phyloP scores from a whole-genome alignment of 2,888 invertebrate genomes.

The Corbicula japonica region DNA sequence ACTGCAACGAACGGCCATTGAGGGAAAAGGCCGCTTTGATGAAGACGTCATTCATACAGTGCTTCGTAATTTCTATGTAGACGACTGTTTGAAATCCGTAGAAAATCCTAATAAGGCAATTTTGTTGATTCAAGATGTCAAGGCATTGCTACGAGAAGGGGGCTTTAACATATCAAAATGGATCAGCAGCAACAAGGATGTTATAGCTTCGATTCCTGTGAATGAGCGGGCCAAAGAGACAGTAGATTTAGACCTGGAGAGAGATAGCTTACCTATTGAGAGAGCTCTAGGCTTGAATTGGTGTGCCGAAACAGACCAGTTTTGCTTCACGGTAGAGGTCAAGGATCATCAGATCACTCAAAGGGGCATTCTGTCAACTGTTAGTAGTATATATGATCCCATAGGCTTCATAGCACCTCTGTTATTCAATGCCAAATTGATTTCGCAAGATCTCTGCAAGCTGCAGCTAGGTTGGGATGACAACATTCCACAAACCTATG shows the following conservation, averaged over 20 bases:
- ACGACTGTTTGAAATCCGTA: too few relatives aligned
- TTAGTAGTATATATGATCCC: too few relatives aligned
- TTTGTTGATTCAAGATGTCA: neutral
- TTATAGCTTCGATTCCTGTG: slow-evolving; percentile 52
- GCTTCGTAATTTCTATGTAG: too few relatives aligned
- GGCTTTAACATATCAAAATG: slow-evolving; percentile 62
- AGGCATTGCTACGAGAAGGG: slow-evolving; percentile 15
- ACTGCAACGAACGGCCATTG: too few relatives aligned
- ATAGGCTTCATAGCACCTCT: too few relatives aligned
- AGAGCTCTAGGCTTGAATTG: slow-evolving; percentile 55
- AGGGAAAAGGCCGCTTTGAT: too few relatives aligned
- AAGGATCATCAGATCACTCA: too few relatives aligned
- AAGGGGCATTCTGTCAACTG: too few relatives aligned
- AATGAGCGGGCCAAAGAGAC: slow-evolving; percentile 45
- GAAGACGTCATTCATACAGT: too few relatives aligned
- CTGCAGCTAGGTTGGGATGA: slow-evolving; percentile 30
- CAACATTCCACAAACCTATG: neutral
- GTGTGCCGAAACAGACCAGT: too few relatives aligned
- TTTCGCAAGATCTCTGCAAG: slow-evolving; percentile 33
- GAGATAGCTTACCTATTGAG: slow-evolving; percentile 46
- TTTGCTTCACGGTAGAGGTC: too few relatives aligned
- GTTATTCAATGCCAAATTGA: slow-evolving; percentile 18
- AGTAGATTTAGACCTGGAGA: slow-evolving; percentile 37
- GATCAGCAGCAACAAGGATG: slow-evolving; percentile 51
- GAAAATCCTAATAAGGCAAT: neutral